These are phyloP conservation scores for Gopherus flavomarginatus DNA, from an alignment of 2,113 vertebrate species.

Conservation along the genomic window DNA sequence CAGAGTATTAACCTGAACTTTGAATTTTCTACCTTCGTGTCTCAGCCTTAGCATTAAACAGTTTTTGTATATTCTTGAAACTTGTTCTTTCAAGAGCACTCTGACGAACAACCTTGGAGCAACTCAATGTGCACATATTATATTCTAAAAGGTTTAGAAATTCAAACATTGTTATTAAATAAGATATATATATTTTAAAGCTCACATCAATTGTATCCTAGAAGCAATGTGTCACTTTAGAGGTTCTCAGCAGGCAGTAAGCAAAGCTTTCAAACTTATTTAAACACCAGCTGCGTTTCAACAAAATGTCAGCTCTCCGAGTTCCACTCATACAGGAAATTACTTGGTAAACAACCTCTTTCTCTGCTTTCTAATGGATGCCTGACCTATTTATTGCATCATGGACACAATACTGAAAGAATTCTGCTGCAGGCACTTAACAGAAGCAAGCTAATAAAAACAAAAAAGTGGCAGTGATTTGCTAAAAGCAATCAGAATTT, in stretches of 20 bases:
- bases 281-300: slow-evolving; percentile 72
- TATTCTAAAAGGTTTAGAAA: slow-evolving; percentile 26
- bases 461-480: slow-evolving; percentile 21
- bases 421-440: slow-evolving; percentile 70
- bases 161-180: neutral
- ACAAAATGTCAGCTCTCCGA: slow-evolving; percentile 72
- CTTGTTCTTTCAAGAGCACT: neutral
- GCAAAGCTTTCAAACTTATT: slow-evolving; percentile 75
- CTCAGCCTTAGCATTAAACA: neutral
- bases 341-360: slow-evolving; percentile 75
- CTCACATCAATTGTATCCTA: slow-evolving; percentile 45
- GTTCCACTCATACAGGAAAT: slow-evolving; percentile 73
- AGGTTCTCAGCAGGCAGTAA: slow-evolving; percentile 65
- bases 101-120: neutral
- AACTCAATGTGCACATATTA: neutral
- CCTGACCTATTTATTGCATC: slow-evolving; percentile 77
- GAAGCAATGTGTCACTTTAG: slow-evolving; percentile 52
- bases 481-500: slow-evolving; percentile 42
- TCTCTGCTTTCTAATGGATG: slow-evolving; percentile 73
- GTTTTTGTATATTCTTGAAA: neutral
- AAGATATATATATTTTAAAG: slow-evolving; percentile 43
- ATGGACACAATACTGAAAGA: slow-evolving; percentile 67
- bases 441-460: slow-evolving; percentile 67
- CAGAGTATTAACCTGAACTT: neutral
- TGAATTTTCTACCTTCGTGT: neutral